Evolutionary conservation across 2,888 invertebrate species (phyloP).

Genomic region (Mellilla xanthometata): DNA sequence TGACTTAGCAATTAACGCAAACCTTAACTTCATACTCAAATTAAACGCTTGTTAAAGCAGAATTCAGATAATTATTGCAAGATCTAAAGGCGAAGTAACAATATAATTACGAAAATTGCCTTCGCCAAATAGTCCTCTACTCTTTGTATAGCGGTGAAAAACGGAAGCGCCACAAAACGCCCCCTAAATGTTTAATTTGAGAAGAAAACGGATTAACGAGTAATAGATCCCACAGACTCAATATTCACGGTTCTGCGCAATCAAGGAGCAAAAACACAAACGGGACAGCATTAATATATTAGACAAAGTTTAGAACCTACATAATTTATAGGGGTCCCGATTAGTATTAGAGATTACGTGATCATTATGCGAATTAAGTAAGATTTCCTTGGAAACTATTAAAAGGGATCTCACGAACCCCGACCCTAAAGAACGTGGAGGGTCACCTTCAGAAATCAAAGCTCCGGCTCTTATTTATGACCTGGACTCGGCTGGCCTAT

Average conservation of each 20-base stretch:
- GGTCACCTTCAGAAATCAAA: constrained; percentile 78
- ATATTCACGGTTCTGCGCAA: constrained; percentile 29
- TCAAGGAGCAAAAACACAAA: constrained; percentile 35
- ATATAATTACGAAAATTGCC: constrained; percentile 75
- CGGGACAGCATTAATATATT: constrained; percentile 30
- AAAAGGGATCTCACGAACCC: constrained; percentile 66
- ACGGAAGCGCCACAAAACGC: constrained; percentile 73
- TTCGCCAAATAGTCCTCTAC: constrained; percentile 62
- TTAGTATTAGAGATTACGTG: constrained; percentile 58
- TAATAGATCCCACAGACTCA: constrained; percentile 43
- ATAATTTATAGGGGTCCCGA: constrained; percentile 50
- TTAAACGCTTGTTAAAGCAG: constrained; percentile 71
- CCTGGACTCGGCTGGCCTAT: constrained; percentile 62
- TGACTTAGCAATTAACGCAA: constrained; percentile 53
- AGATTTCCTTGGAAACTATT: constrained; percentile 70
- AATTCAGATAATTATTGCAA: constrained; percentile 73
- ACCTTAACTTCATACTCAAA: constrained; percentile 66
- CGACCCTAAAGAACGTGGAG: constrained; percentile 58
- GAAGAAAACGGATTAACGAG: constrained; percentile 66
- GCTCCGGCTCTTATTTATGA: constrained; percentile 74
- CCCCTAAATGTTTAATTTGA: constrained; percentile 71
- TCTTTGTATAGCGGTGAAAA: constrained; percentile 62
- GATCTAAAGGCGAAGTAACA: constrained; percentile 72
- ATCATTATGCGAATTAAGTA: constrained; percentile 70
- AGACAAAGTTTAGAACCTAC: constrained; percentile 41